Evolutionary conservation across 2,797 vertebrate species (phyloP).

Genomic region (Chaetophractus vellerosus): DNA sequence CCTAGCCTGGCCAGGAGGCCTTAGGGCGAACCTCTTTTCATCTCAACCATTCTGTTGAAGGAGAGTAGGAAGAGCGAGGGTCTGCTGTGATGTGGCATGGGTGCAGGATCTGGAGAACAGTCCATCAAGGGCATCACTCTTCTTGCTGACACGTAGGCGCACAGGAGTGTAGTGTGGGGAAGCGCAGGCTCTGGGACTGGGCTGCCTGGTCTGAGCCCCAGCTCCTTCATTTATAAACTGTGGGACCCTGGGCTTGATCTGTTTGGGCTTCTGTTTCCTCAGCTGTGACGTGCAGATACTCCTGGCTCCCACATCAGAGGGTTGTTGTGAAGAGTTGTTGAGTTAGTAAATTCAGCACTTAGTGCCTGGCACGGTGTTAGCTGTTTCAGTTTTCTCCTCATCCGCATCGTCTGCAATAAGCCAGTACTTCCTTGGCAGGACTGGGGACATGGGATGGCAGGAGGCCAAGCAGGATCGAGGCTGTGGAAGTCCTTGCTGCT

Average conservation of each 20-base stretch:
- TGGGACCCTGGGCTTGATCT: background rate
- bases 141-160: accelerated
- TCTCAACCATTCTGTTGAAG: background rate
- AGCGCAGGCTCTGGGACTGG: background rate
- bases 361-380: too few species aligned
- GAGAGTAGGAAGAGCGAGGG: background rate
- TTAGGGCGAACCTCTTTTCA: background rate
- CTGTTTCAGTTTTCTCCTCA: accelerated
- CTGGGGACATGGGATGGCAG: background rate
- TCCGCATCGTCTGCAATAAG: accelerated
- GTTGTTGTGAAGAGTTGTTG: background rate
- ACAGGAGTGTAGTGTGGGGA: accelerated
- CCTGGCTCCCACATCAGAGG: accelerated
- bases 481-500: background rate
- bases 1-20: too few species aligned
- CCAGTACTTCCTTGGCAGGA: background rate
- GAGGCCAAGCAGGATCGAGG: background rate
- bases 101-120: background rate
- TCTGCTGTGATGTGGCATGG: background rate
- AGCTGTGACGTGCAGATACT: background rate
- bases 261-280: background rate
- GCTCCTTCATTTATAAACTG: background rate
- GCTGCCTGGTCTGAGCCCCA: background rate
- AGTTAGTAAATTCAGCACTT: background rate
- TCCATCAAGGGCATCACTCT: accelerated